Base-by-base conservation (phyloP, 35 echinoderm and acorn worm species). In the Ophiothrix spiculata region DNA sequence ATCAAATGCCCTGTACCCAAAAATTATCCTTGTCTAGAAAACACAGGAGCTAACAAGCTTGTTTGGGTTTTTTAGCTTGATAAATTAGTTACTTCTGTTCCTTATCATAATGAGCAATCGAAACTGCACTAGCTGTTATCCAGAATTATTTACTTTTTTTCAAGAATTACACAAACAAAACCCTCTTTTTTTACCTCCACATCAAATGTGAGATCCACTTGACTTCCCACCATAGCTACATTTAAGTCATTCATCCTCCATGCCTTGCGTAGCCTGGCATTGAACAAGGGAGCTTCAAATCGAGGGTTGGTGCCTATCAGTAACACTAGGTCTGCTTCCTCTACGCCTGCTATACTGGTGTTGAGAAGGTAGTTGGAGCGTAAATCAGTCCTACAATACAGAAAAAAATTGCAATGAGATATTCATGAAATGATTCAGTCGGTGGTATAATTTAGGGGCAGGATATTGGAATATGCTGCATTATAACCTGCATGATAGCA, bases 341-440 rank as follows among this genome's bases (percentile, higher is more conserved):
- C 96, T 8, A 99, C 78, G 8, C 92, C 92, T 31, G 96, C 91
- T 32, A 99, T 99, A 28, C 96, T 91, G 1, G 96, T 99, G 92
- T 99, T 99, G 76, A 99, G 75, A 8, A 99, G 92, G 75, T 99
- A 99, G 83, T 94, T 99, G 39, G 96, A 99, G 1, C 96, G 75
- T 12, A 99, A 64, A 39, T 99, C 96, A 77, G 96, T 99, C 23
- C 96, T 98, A 41, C 0, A 54, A 40, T 75, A 25, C 75, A 85
- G 34, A 35, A 69, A 64, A n/a, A n/a, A n/a, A n/a, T n/a, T n/a
- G n/a, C n/a, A n/a, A n/a, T n/a, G n/a, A n/a, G n/a, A n/a, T 17
- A 73, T n/a, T 23, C n/a, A 29, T 74, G 64, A 8, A 74, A 23
- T 8, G n/a, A 29, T 74, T 29, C 76, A 21, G 21, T 0, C 4